Conservation (phyloP, 2,888 invertebrate genomes). For the Mythimna lalbum region DNA sequence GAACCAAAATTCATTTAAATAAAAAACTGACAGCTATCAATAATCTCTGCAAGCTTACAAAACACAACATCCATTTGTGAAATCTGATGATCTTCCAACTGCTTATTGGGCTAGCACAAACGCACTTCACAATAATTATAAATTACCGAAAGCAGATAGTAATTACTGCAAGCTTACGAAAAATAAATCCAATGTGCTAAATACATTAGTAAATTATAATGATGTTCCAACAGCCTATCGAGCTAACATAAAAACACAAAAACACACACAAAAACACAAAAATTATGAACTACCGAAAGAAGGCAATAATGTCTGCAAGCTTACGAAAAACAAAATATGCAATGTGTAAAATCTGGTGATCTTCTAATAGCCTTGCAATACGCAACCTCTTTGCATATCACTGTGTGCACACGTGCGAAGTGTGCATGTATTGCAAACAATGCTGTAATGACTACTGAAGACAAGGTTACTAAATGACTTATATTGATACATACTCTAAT, state of each 20-base stretch:
- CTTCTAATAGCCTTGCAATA: constrained; percentile 35
- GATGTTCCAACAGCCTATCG: constrained; percentile 23
- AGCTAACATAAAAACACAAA: no score
- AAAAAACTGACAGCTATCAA: not conserved
- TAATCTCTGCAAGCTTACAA: constrained; percentile 9
- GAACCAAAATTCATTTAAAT: no score
- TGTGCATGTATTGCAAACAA: constrained; percentile 63
- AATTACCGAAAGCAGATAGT: not conserved
- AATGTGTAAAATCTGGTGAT: constrained; percentile 30
- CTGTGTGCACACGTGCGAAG: constrained; percentile 48
- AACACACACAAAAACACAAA: no score
- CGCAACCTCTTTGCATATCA: constrained; percentile 25
- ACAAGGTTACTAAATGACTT: constrained; percentile 57
- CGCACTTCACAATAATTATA: not conserved
- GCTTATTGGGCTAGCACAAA: not conserved
- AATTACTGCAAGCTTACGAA: constrained; percentile 14
- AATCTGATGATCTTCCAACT: constrained; percentile 32
- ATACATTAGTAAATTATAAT: constrained; percentile 37
- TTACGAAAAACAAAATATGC: constrained; percentile 14
- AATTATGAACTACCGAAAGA: not conserved
- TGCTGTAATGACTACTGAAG: constrained; percentile 41
- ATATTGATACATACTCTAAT: constrained; percentile 50
- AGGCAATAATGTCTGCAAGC: not conserved
- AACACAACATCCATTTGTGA: constrained; percentile 19
- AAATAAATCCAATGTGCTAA: constrained; percentile 7